Evolutionary conservation across 1,140 invertebrate species (phyloP), one percentile per base, ranked within the genome.

Genomic region (Drosophila athabasca): DNA sequence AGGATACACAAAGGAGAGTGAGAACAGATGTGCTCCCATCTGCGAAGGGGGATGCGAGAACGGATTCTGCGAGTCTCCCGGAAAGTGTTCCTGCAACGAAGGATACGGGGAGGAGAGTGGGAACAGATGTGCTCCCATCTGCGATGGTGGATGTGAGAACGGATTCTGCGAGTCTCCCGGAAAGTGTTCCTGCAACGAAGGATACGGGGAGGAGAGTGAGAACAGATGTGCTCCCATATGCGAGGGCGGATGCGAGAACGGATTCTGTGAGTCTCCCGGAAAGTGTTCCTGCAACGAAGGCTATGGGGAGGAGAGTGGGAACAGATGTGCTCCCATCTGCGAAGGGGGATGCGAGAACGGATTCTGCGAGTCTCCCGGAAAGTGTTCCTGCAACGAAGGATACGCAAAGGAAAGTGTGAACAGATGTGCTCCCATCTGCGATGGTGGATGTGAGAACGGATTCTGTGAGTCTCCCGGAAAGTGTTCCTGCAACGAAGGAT

Each of bases 211-310:
- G 1, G 15, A 48, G n/a, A 62, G 1, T 29, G 58, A 54, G 26
- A 62, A 43, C 9, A 61, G 13, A n/a, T 68, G 65, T 41, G 29
- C 6, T 1, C 64, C 66, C 2, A 6, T 69, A 0, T 69, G 66
- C 5, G 9, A 8, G 8, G 29, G 11, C 9, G 67, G 22, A 7
- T 70, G 67, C 48, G 15, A 41, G 15, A 57, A 70, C 15, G 67
- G 60, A 3, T 57, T 46, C 17, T 70, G 67, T 4, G 15, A 9
- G 3, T 41, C 48, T 11, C 60, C 67, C 0, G 53, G 22, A 13
- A 15, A 48, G 24, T 70, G 67, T 29, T 22, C 46, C 1, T 70
- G 66, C 4, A 6, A 15, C 0, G 41, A 52, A 2, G 71, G 71
- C 1, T 62, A 61, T 1, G 2, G 2, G 0, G 55, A 31, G 13